Evolutionary conservation across 1,140 invertebrate genomes (phyloP).

Genomic region (Drosophila lowei): DNA sequence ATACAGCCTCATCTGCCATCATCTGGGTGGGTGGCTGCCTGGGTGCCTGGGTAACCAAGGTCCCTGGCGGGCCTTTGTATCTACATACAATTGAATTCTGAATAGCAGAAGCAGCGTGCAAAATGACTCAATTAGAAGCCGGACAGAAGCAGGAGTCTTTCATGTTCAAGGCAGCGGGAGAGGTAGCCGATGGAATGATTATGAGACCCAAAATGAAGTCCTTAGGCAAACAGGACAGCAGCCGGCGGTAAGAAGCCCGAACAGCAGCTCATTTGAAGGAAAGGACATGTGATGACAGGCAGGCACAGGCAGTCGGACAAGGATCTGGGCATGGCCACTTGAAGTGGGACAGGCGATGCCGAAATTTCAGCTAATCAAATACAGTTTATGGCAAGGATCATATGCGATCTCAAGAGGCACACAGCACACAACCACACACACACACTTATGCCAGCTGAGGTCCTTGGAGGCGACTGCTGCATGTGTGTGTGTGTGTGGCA

Average conservation of each 20-base stretch:
- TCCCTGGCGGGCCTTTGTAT: conserved; percentile 43
- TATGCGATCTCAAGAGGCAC: conserved; percentile 22
- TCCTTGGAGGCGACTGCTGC: conserved; percentile 17
- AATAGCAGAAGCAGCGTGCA: conserved; percentile 63
- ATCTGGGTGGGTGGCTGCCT: conserved; percentile 3
- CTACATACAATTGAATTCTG: conserved; percentile 52
- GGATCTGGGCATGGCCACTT: conserved; percentile 53
- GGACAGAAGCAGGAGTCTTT: conserved; percentile 16
- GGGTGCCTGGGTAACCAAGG: too few relatives aligned
- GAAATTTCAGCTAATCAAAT: conserved; percentile 75
- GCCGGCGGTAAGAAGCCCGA: conserved; percentile 30
- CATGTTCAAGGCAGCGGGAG: not conserved
- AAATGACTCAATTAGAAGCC: conserved; percentile 72
- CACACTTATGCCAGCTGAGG: conserved; percentile 44
- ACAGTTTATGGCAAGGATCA: conserved; percentile 48
- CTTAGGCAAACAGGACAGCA: conserved; percentile 44
- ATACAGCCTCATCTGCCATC: not conserved
- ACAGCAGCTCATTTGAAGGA: conserved; percentile 25
- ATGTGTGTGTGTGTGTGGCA: conserved; percentile 37
- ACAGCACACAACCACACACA: conserved; percentile 8
- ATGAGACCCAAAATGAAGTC: not conserved
- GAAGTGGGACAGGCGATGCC: conserved; percentile 65
- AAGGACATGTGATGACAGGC: conserved; percentile 21
- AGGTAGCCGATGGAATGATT: not conserved
- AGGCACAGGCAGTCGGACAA: conserved; percentile 15